A percentile compares a stretch with the other conserved stretches of the same genome.
Conservation (phyloP, 2,113 vertebrate genomes). For the Atrichornis clamosus region DNA sequence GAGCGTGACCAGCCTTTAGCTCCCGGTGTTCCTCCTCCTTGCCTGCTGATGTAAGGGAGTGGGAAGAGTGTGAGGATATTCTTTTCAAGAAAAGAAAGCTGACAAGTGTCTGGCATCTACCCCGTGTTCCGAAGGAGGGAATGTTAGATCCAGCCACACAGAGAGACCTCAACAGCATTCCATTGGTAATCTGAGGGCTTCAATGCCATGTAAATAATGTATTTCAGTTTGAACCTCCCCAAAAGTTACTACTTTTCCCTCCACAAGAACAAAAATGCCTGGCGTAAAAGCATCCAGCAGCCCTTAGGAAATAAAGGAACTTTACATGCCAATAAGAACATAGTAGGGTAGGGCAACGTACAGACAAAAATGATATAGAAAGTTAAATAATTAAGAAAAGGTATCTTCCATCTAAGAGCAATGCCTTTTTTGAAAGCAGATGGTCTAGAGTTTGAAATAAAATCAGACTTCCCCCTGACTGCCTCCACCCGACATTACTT, state of each 20-base stretch:
- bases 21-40: neutral
- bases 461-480: neutral
- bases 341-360: neutral
- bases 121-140: neutral
- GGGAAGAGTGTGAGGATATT: neutral
- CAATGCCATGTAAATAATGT: neutral
- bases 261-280: neutral
- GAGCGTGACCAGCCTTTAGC: neutral
- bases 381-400: neutral
- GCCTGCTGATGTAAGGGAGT: neutral
- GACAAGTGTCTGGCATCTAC: neutral
- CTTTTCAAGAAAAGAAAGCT: neutral
- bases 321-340: neutral
- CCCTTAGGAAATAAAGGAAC: neutral
- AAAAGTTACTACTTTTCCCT: neutral
- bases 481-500: neutral
- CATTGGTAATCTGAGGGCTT: neutral
- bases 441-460: neutral
- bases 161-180: neutral
- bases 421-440: neutral
- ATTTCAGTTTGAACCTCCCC: neutral
- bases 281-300: neutral
- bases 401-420: neutral
- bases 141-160: neutral
- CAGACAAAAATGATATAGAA: neutral